phyloP scores from a whole-genome alignment of 1,140 invertebrate genomes.

The Trypoxylus dichotomus region DNA sequence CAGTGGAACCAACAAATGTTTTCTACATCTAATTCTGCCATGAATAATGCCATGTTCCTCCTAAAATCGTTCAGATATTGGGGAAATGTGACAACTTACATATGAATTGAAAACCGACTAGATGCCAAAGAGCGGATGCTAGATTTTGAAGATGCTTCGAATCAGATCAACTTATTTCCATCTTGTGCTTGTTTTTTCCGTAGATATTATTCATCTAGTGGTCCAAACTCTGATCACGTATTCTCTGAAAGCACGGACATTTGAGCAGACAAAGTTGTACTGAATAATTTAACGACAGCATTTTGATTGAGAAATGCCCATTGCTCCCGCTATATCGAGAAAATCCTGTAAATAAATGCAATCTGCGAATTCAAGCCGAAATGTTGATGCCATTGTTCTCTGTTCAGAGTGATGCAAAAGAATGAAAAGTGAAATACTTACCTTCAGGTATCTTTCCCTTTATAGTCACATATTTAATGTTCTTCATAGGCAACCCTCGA shows the following conservation, averaged over 20 bases:
- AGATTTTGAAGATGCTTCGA: slow-evolving; percentile 74
- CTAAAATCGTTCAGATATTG: slow-evolving; percentile 50
- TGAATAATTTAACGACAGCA: slow-evolving; percentile 73
- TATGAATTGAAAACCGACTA: slow-evolving; percentile 56
- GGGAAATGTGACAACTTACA: neutral
- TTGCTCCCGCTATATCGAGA: slow-evolving; percentile 69
- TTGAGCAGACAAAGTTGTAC: slow-evolving; percentile 69
- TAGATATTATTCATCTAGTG: slow-evolving; percentile 77
- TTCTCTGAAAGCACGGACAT: slow-evolving; percentile 82
- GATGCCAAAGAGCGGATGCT: slow-evolving; percentile 78
- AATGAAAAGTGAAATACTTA: slow-evolving; percentile 42
- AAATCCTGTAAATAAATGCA: slow-evolving; percentile 65
- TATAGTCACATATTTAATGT: slow-evolving; percentile 68
- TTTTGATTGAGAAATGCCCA: slow-evolving; percentile 76
- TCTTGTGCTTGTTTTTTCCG: slow-evolving; percentile 55
- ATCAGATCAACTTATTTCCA: slow-evolving; percentile 75
- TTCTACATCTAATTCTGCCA: slow-evolving; percentile 83
- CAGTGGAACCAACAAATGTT: slow-evolving; percentile 77
- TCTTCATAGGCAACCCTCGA: slow-evolving; percentile 75
- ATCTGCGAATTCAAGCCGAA: neutral
- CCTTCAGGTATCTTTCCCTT: slow-evolving; percentile 60
- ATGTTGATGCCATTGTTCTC: no score
- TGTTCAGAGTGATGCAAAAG: no score
- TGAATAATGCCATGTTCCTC: slow-evolving; percentile 79
- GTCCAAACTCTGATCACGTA: slow-evolving; percentile 74